These are phyloP conservation scores for Leptinotarsa juncta DNA, from an alignment of 2,888 invertebrate genomes.

Conservation along the genomic window DNA sequence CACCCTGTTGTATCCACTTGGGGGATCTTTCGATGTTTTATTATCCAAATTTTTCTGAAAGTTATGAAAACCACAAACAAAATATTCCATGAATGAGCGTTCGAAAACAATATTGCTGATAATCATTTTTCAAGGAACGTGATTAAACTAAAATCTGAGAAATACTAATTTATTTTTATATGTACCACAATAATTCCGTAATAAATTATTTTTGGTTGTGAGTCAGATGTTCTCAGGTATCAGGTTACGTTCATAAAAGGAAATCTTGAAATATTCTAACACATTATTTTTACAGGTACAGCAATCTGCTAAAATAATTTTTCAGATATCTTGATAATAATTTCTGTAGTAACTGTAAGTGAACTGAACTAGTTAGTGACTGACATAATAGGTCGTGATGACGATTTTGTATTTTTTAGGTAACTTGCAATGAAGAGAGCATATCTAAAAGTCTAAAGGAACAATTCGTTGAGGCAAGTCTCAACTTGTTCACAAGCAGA, in stretches of 20 bases:
- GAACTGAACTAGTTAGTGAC: no score
- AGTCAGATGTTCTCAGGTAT: neutral
- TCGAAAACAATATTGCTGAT: neutral
- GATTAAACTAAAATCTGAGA: conserved; percentile 9
- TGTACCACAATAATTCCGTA: neutral
- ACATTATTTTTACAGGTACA: neutral
- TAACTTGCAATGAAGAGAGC: no score
- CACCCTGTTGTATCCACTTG: no score
- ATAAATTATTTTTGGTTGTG: conserved; percentile 7
- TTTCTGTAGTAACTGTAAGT: no score
- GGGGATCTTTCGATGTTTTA: neutral
- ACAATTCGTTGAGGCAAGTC: no score
- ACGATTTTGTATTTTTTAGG: no score
- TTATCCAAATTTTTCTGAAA: neutral
- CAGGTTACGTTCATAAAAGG: neutral
- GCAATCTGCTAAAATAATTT: neutral
- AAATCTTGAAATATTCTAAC: no score
- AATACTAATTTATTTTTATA: neutral
- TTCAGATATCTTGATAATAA: no score
- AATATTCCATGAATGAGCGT: neutral
- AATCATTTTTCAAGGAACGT: conserved; percentile 2
- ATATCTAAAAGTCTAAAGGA: no score
- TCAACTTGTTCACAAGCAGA: no score
- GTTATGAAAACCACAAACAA: neutral
- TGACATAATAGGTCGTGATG: no score